phyloP scores from a whole-genome alignment of 2,797 vertebrate genomes.

The Chloroceryle inda region DNA sequence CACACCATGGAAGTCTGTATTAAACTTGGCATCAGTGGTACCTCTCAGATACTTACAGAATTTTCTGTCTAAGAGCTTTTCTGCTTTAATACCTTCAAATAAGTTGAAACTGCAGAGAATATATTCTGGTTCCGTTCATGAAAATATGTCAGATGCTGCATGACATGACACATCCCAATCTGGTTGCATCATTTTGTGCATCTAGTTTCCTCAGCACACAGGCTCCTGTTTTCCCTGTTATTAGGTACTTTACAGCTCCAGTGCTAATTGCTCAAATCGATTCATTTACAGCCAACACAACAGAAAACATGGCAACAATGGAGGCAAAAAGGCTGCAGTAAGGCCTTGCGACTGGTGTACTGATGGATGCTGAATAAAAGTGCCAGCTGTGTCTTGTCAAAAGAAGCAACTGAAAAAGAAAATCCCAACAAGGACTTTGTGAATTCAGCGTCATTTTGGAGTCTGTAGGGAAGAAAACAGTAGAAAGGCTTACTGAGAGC shows the following conservation, averaged over 20 bases:
- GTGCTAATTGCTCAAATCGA: constrained; percentile 51
- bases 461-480: not conserved
- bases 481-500: not conserved
- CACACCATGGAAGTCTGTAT: not conserved
- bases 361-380: constrained; percentile 16
- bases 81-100: constrained; percentile 31
- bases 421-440: not conserved
- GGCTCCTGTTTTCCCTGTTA: constrained; percentile 22
- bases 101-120: constrained; percentile 11
- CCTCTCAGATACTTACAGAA: not conserved
- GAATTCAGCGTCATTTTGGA: not conserved
- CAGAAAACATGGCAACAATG: not conserved
- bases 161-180: not conserved
- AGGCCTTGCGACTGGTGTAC: not conserved
- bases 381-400: constrained; percentile 40
- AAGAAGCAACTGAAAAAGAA: constrained; percentile 12
- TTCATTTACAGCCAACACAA: constrained; percentile 46
- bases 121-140: not conserved
- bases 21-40: not conserved
- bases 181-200: not conserved
- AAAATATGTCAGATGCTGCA: not conserved
- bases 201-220: not conserved
- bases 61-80: constrained; percentile 13
- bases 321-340: constrained; percentile 43
- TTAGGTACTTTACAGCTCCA: constrained; percentile 5